These are phyloP conservation scores for Subacronicta megacephala DNA, from an alignment of 2,888 invertebrate species.

Conservation along the genomic window DNA sequence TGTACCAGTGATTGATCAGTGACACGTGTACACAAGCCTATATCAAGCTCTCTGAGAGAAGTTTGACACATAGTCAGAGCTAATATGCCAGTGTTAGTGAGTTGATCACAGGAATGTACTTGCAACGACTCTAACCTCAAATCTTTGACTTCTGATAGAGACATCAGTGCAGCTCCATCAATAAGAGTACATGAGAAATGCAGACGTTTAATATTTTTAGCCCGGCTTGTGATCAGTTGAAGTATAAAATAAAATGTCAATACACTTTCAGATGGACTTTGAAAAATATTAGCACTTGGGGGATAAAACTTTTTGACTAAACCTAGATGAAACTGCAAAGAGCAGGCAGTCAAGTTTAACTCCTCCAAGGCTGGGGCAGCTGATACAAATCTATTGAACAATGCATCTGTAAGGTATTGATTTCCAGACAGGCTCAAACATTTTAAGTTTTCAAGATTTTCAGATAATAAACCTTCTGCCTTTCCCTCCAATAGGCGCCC, in stretches of 20 bases:
- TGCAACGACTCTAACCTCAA: conserved; percentile 87
- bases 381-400: conserved; percentile 91
- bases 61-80: conserved; percentile 89
- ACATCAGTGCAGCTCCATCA: conserved; percentile 90
- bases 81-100: conserved; percentile 90
- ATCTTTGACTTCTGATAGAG: conserved; percentile 86
- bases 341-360: conserved; percentile 91
- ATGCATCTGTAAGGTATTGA: conserved; percentile 93
- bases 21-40: conserved; percentile 91
- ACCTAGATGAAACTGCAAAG: conserved; percentile 92
- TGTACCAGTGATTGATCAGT: conserved; percentile 91
- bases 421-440: conserved; percentile 91
- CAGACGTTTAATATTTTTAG: conserved; percentile 88
- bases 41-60: conserved; percentile 89
- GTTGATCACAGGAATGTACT: conserved; percentile 90
- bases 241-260: conserved; percentile 92
- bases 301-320: conserved; percentile 92
- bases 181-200: conserved; percentile 92
- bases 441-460: conserved; percentile 87
- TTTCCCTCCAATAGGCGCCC: conserved; percentile 91
- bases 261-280: conserved; percentile 91
- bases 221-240: conserved; percentile 88
- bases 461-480: conserved; percentile 84
- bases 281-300: conserved; percentile 71
- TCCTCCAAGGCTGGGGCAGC: conserved; percentile 90